phyloP scores from a whole-genome alignment of 2,888 invertebrate genomes.

The Apomyelois bistriatella region DNA sequence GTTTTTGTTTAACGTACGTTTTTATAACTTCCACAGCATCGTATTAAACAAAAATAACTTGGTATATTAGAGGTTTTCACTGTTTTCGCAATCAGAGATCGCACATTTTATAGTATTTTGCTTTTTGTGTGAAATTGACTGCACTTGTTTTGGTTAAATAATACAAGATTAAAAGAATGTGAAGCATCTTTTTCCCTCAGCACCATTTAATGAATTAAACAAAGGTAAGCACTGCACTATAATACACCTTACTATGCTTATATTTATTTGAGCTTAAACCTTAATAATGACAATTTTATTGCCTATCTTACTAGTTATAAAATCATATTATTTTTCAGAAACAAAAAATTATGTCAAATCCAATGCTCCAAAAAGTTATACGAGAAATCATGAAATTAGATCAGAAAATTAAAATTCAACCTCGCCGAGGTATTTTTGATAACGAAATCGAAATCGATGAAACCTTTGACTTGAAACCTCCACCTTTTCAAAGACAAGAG shows the following conservation, averaged over 20 bases:
- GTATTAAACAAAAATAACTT: too few relatives aligned
- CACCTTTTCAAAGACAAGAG: slow-evolving; percentile 49
- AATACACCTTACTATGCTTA: background rate
- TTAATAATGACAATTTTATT: background rate
- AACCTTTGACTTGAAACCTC: slow-evolving; percentile 35
- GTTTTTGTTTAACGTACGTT: too few relatives aligned
- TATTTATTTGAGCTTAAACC: background rate
- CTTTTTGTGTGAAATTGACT: too few relatives aligned
- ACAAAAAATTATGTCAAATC: background rate
- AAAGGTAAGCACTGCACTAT: background rate
- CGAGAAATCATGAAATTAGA: slow-evolving; percentile 17
- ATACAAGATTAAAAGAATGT: background rate
- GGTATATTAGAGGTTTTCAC: too few relatives aligned
- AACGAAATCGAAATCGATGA: slow-evolving; percentile 52
- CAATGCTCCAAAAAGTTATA: slow-evolving; percentile 18
- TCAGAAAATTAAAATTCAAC: background rate
- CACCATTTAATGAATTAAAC: background rate
- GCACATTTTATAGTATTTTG: too few relatives aligned
- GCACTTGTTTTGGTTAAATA: background rate
- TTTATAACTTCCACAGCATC: too few relatives aligned
- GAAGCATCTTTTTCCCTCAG: background rate
- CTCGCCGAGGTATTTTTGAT: slow-evolving; percentile 36
- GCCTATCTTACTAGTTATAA: too few relatives aligned
- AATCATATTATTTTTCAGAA: slow-evolving; percentile 12
- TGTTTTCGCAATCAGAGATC: too few relatives aligned